Evolutionary conservation across 2,888 invertebrate species (phyloP).

Genomic region (Coelogynopora nodosa): DNA sequence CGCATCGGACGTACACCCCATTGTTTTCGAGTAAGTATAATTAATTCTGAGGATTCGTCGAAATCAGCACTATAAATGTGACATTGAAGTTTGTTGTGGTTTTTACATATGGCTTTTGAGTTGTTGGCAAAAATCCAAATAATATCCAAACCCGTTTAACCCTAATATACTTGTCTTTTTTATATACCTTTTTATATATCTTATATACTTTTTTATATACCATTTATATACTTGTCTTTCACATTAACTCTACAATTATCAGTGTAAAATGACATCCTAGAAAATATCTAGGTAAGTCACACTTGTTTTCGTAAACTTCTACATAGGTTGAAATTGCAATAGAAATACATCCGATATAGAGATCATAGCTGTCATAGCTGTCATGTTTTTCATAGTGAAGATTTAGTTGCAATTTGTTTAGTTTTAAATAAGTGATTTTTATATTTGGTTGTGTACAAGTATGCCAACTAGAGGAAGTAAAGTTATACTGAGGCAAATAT

Average conservation of each 20-base stretch:
- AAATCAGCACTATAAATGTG: not conserved
- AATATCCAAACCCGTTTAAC: not conserved
- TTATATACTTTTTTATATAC: too few relatives aligned
- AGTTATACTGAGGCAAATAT: not conserved
- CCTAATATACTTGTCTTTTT: too few relatives aligned
- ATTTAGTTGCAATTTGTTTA: not conserved
- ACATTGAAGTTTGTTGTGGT: not conserved
- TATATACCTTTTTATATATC: too few relatives aligned
- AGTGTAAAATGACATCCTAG: not conserved
- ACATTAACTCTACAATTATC: not conserved
- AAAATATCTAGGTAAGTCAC: not conserved
- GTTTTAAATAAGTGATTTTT: not conserved
- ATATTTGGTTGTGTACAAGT: not conserved
- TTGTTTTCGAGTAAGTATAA: not conserved
- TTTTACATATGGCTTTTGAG: not conserved
- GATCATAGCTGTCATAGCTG: too few relatives aligned
- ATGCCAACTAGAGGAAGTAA: not conserved
- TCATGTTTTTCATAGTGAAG: not conserved
- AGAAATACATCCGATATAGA: not conserved
- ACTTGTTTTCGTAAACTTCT: not conserved
- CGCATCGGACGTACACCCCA: not conserved
- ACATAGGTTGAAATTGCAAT: not conserved
- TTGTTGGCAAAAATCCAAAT: not conserved
- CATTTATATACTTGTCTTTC: not conserved
- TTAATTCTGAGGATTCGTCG: not conserved